Evolutionary conservation across 2,113 vertebrate genomes (phyloP).

Genomic region (Tricholaema leucomelas): DNA sequence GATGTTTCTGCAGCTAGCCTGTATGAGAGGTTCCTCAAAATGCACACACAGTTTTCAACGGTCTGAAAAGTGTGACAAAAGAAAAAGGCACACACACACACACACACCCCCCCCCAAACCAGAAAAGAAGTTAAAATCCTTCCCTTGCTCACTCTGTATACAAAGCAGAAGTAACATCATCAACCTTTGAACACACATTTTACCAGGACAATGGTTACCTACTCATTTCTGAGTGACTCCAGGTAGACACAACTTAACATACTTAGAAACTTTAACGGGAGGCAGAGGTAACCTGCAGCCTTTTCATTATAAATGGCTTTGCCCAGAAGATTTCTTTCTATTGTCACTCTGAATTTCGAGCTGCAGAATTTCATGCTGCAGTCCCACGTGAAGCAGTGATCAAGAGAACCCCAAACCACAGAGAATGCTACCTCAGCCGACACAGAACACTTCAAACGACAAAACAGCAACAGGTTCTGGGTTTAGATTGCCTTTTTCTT

Average conservation of each 20-base stretch:
- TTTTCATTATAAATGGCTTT: too few relatives aligned
- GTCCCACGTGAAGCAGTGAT: not conserved
- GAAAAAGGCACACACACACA: not conserved
- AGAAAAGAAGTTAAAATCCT: slow-evolving; percentile 2
- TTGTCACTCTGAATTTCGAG: not conserved
- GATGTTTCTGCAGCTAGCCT: slow-evolving; percentile 97
- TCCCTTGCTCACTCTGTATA: not conserved
- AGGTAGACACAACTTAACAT: not conserved
- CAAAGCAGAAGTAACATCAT: not conserved
- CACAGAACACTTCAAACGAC: not conserved
- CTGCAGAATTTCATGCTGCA: not conserved
- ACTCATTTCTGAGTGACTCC: not conserved
- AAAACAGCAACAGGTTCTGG: not conserved
- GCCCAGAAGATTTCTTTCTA: not conserved
- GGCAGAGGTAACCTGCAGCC: too few relatives aligned
- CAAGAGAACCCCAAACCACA: not conserved
- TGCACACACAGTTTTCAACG: slow-evolving; percentile 99
- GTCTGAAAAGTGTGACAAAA: slow-evolving; percentile 77
- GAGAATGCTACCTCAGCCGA: not conserved
- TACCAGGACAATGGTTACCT: not conserved
- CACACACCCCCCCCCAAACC: not conserved
- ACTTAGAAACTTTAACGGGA: not conserved
- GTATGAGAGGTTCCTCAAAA: slow-evolving; percentile 98
- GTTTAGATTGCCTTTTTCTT: not conserved
- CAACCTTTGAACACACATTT: not conserved